Evolutionary conservation across 2,113 vertebrate genomes (phyloP).

Genomic region (Sapajus apella): DNA sequence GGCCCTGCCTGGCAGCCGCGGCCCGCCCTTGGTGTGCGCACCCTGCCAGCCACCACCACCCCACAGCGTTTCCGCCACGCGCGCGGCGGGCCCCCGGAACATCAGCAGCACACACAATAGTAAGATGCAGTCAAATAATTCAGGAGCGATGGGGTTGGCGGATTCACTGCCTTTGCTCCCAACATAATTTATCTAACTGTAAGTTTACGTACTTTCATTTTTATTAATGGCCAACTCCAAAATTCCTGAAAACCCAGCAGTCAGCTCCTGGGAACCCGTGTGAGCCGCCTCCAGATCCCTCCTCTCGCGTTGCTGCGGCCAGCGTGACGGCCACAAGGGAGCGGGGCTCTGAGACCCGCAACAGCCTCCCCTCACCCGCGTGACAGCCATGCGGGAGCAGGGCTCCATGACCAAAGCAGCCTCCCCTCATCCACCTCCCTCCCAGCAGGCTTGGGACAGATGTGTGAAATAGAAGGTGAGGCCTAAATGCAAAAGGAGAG

Average conservation of each 20-base stretch:
- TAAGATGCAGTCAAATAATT: rapidly evolving
- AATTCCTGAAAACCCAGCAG: neutral
- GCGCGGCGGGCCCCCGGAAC: rapidly evolving
- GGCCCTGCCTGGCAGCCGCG: rapidly evolving
- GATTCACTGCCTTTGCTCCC: neutral
- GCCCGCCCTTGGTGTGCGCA: rapidly evolving
- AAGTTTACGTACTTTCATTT: rapidly evolving
- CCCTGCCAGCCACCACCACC: rapidly evolving
- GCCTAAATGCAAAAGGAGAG: neutral
- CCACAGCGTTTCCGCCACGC: rapidly evolving
- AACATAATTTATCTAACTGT: rapidly evolving
- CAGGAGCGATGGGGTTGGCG: rapidly evolving
- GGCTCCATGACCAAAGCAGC: rapidly evolving
- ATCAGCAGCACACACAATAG: rapidly evolving
- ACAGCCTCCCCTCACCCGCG: neutral
- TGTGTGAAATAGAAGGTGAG: neutral
- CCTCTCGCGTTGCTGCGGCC: rapidly evolving
- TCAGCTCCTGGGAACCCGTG: rapidly evolving
- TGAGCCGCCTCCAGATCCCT: rapidly evolving
- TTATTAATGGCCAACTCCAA: rapidly evolving
- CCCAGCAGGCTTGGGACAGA: no score
- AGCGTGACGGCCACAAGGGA: no score
- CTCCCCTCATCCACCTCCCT: neutral
- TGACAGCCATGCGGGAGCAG: no score
- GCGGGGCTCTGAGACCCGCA: no score